Evolutionary conservation across 92 coral and sea anemone genomes (phyloP).

Genomic region (Porites evermanni): DNA sequence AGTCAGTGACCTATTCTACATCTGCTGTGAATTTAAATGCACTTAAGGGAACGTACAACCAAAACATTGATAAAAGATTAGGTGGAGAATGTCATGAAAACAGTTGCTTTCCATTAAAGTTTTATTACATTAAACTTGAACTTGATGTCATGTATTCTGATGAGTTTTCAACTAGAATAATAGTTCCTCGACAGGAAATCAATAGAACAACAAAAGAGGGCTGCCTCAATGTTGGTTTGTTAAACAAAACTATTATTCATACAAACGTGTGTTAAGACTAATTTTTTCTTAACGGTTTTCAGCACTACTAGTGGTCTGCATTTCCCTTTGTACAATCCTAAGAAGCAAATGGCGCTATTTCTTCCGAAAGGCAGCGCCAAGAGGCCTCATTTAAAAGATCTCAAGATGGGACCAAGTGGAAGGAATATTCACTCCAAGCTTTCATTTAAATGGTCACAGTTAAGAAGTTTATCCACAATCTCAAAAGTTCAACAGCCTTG

Average conservation of each 20-base stretch:
- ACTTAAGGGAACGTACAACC: not conserved
- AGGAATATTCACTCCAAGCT: no score
- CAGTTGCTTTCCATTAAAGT: no score
- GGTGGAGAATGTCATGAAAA: not conserved
- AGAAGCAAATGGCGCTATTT: not conserved
- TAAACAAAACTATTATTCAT: not conserved
- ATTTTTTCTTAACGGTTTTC: no score
- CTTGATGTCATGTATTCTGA: not conserved
- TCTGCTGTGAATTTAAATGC: slow-evolving; percentile 6
- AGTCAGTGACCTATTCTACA: not conserved
- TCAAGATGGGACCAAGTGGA: no score
- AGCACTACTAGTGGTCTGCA: not conserved
- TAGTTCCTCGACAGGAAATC: not conserved
- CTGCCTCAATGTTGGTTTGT: not conserved
- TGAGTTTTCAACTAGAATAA: not conserved
- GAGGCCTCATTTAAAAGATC: not conserved
- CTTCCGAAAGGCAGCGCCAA: not conserved
- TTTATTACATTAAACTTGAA: not conserved
- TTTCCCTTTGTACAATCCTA: not conserved
- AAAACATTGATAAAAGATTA: not conserved
- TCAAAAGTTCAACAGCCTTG: no score
- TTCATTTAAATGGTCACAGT: no score
- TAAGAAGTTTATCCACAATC: no score
- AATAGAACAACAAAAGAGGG: not conserved
- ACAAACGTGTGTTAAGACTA: not conserved